phyloP scores from a whole-genome alignment of 2,113 vertebrate species.

The Petroica traversi region DNA sequence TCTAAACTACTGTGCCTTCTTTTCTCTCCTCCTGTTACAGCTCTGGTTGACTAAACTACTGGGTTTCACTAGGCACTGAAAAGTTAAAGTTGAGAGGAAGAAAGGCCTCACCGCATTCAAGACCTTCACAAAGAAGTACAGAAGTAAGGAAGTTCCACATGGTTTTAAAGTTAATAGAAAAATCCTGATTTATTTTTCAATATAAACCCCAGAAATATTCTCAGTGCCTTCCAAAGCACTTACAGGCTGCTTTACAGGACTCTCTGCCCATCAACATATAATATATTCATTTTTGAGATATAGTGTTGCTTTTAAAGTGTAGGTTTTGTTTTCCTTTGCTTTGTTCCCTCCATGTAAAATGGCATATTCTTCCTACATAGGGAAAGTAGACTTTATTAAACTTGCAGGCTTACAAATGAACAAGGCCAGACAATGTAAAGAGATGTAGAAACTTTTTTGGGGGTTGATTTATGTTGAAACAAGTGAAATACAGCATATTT shows the following conservation, averaged over 20 bases:
- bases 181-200: background rate
- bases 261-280: background rate
- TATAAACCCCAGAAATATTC: background rate
- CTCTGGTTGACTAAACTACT: background rate
- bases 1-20: background rate
- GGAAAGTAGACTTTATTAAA: background rate
- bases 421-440: background rate
- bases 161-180: background rate
- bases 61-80: background rate
- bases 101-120: background rate
- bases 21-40: background rate
- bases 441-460: background rate
- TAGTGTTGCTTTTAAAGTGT: background rate
- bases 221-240: background rate
- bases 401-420: background rate
- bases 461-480: conserved; percentile 4
- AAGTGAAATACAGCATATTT: conserved; percentile 13
- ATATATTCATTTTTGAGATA: background rate
- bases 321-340: background rate
- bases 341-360: background rate
- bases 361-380: background rate
- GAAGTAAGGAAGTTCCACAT: background rate
- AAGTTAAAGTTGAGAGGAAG: background rate
- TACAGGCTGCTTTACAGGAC: background rate
- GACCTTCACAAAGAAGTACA: background rate